Conservation (phyloP, 2,113 vertebrate species). For the Tringa solitaria region DNA sequence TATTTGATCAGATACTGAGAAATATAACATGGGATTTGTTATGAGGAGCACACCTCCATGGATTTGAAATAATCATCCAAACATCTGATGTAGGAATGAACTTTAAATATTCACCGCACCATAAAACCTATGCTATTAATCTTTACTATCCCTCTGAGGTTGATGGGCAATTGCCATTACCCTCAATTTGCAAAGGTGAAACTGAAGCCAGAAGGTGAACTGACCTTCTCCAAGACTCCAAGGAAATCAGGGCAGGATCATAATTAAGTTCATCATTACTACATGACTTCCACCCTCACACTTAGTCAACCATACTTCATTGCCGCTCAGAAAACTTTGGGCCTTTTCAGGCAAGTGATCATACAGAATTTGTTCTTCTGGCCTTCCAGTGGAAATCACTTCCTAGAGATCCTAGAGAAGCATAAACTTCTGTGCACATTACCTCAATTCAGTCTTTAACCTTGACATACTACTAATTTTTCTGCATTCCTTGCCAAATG, state of each 20-base stretch:
- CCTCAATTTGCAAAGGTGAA: constrained; percentile 2
- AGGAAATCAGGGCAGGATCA: background rate
- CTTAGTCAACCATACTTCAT: background rate
- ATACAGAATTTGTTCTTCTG: background rate
- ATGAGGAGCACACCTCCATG: background rate
- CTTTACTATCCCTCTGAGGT: background rate
- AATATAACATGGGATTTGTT: background rate
- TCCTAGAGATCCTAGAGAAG: background rate
- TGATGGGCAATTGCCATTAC: background rate
- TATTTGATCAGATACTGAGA: background rate
- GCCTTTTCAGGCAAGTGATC: background rate
- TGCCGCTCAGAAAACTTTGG: background rate
- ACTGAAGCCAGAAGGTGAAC: background rate
- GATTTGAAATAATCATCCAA: background rate
- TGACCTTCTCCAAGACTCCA: background rate
- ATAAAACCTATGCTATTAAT: background rate
- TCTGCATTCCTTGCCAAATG: background rate
- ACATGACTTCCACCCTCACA: background rate
- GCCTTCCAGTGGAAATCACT: background rate
- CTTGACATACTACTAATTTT: background rate
- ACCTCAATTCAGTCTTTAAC: background rate
- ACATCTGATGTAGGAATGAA: background rate
- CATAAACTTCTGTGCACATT: background rate
- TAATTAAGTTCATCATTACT: background rate
- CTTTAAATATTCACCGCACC: background rate